Evolutionary conservation across 2,113 vertebrate species (phyloP), one percentile per base, ranked within the genome.

Genomic region (Ciconia boyciana): DNA sequence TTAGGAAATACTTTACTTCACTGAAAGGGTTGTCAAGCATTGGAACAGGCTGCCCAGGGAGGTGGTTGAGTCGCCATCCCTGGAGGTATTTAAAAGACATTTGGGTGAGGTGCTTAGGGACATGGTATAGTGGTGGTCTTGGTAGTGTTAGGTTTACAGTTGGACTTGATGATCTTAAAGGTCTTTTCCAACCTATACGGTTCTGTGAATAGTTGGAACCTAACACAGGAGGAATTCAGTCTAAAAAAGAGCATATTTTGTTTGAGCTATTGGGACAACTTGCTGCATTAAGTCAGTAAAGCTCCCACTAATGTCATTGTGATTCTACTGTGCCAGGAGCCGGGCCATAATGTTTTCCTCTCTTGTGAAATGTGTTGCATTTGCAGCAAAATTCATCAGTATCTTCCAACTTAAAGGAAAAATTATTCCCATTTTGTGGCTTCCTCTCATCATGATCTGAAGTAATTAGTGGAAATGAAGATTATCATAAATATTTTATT

Each of bases 271-370:
- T 62, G 13, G 28, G 25, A 55, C 8, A 75, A n/a, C 17, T 55
- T 65, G 28, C 26, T 89, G 24, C 22, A 10, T 28, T 11, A 31
- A 5, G 5, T 36, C 15, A 41, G 21, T 65, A 71, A 65, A 1
- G 0, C 16, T 79, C 36, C 44, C 16, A 21, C 28, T 58, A 11
- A 21, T 0, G 0, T 20, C 19, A 11, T 19, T 28, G 29, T 24
- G 18, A 49, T 64, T 72, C 49, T 15, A 18, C 49, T 25, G 11
- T 29, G n/a, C 13, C 20, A 36, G 2, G 3, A 77, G 21, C 18
- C 39, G 69, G 43, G 24, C 34, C 4, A 5, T 28, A 39, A 29
- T 26, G 14, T 54, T 55, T 87, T 36, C 19, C 44, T 52, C 5
- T 74, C 44, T 32, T 34, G 14, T 65, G 36, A 66, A n/a, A 32